phyloP scores from a whole-genome alignment of 2,113 vertebrate genomes.

The Tringa solitaria region DNA sequence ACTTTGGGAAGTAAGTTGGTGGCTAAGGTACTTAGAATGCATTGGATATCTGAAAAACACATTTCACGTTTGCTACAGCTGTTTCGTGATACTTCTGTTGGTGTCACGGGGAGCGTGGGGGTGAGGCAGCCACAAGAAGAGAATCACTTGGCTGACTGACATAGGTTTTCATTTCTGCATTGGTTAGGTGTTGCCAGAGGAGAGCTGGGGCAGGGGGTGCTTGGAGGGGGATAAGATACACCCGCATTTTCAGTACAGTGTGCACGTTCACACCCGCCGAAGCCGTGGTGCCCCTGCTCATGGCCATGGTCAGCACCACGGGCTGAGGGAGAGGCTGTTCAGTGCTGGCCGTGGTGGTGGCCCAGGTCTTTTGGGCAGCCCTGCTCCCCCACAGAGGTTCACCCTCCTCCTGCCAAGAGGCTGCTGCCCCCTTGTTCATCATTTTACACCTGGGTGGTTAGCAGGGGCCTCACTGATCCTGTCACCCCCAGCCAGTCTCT shows the following conservation, averaged over 20 bases:
- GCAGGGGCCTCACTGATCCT: neutral
- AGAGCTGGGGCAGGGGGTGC: neutral
- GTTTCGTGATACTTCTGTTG: neutral
- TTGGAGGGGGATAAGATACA: neutral
- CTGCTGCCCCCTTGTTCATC: neutral
- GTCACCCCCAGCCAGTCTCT: neutral
- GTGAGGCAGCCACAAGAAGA: neutral
- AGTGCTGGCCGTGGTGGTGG: rapidly evolving
- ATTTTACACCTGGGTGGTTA: neutral
- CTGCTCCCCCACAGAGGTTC: rapidly evolving
- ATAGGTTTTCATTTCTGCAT: neutral
- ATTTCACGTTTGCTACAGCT: neutral
- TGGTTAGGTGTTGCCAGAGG: neutral
- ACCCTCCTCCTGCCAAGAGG: neutral
- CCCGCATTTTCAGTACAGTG: neutral
- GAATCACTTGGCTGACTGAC: neutral
- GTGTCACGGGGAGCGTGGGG: neutral
- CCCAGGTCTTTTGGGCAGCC: rapidly evolving
- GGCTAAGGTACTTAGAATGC: neutral
- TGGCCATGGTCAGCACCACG: rapidly evolving
- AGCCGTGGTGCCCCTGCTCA: rapidly evolving
- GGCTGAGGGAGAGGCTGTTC: neutral
- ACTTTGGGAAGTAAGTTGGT: neutral
- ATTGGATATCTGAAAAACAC: neutral
- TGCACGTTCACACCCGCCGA: rapidly evolving